Base-by-base conservation (phyloP, 2,797 vertebrate genomes). In the Lepilemur septentrionalis region DNA sequence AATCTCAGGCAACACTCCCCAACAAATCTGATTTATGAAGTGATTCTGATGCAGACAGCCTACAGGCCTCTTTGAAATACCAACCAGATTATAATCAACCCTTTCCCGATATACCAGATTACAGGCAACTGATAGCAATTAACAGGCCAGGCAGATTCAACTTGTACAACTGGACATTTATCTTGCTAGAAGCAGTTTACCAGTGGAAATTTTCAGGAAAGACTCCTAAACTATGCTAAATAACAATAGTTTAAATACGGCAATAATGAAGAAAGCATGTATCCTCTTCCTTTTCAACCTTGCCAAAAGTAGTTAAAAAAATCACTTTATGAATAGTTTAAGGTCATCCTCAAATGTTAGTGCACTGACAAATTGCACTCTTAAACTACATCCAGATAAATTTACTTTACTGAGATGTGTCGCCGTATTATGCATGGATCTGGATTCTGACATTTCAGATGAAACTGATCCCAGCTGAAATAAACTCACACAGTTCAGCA, bases 61-160 rank as follows among this genome's bases (percentile, higher is more conserved):
- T 92, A 35, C 20, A 92, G n/a, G 3, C 11, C 12, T 95, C 78
- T 91, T 73, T 87, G 23, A 94, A 97, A 89, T 81, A 41, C 11
- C 72, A 90, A 72, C 35, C 35, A 90, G 7, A 85, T 86, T 79
- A 88, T 55, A 90, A 67, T 63, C 61, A 96, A 61, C 57, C 32
- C 20, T 61, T 63, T 20, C 22, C 55, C 25, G 57, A 65, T 43
- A 90, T 80, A 80, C n/a, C 35, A 65, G 20, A 89, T 65, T 82
- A 91, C 4, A 89, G 55, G 52, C 43, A 85, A 82, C 1, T 89
- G 46, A 88, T 28, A 75, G 43, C 46, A 95, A 94, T 69, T 32
- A 61, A 90, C 11, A 78, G 11, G 7, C 11, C 70, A 85, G 46
- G 10, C 11, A 41, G 50, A 75, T 5, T 92, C 41, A 90, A 84